Evolutionary conservation across 2,113 vertebrate species (phyloP).

Genomic region (Nansenia antarctica): DNA sequence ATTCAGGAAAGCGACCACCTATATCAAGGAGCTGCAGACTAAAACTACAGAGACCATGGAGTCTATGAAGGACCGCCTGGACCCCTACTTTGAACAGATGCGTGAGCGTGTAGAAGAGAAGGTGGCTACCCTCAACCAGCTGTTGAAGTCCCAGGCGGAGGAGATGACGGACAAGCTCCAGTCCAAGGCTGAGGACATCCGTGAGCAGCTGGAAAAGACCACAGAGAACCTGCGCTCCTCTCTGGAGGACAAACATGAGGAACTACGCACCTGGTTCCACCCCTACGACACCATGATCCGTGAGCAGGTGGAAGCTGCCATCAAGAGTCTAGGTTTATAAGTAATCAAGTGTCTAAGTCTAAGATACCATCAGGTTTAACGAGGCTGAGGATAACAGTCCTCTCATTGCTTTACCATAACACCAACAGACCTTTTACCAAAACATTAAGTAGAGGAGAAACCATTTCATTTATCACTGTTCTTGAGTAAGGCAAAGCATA

Average conservation of each 20-base stretch:
- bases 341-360: neutral
- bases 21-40: slow-evolving; percentile 15
- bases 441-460: neutral
- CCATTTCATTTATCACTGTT: neutral
- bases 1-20: slow-evolving; percentile 23
- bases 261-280: slow-evolving; percentile 35
- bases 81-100: slow-evolving; percentile 25
- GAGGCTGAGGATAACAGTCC: neutral
- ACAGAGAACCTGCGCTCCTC: slow-evolving; percentile 6
- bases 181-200: slow-evolving; percentile 25
- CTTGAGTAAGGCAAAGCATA: neutral
- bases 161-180: slow-evolving; percentile 19
- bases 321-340: too few relatives aligned
- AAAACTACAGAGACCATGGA: neutral
- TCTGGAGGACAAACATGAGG: slow-evolving; percentile 24
- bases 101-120: slow-evolving; percentile 24
- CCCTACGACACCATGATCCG: slow-evolving; percentile 27
- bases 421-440: neutral
- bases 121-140: slow-evolving; percentile 28
- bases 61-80: slow-evolving; percentile 16
- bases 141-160: slow-evolving; percentile 33
- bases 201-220: slow-evolving; percentile 32
- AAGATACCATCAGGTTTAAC: neutral
- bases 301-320: slow-evolving; percentile 2
- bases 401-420: neutral